Evolutionary conservation across 2,113 vertebrate genomes (phyloP).

Genomic region (Pluvianellus socialis): DNA sequence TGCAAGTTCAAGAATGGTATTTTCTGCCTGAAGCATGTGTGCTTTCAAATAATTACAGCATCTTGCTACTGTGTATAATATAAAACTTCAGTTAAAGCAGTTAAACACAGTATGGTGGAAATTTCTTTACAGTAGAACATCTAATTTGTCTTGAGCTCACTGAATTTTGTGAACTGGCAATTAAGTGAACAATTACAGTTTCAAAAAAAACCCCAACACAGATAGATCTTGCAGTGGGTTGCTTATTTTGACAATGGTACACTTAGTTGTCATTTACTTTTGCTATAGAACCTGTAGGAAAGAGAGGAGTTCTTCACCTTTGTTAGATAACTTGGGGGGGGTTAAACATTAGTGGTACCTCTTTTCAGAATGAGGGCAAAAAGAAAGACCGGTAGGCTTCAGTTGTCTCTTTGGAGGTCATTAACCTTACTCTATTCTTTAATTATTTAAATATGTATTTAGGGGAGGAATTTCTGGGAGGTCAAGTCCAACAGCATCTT

Average conservation of each 20-base stretch:
- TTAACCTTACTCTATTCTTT: neutral
- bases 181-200: neutral
- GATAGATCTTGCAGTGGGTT: neutral
- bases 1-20: neutral
- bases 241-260: neutral
- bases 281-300: neutral
- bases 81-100: neutral
- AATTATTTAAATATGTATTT: neutral
- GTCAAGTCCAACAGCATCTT: neutral
- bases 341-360: neutral
- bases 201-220: neutral
- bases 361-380: neutral
- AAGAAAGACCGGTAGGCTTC: neutral
- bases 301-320: neutral
- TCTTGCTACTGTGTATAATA: neutral
- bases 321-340: too few species aligned
- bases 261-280: neutral
- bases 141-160: neutral
- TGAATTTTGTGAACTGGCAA: neutral
- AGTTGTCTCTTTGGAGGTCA: rapidly evolving
- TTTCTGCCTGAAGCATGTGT: neutral
- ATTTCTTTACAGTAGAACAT: neutral
- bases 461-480: neutral
- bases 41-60: neutral
- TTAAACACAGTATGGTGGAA: neutral